These are phyloP conservation scores for Platycnemis pennipes DNA, from an alignment of 2,888 invertebrate genomes.

Conservation along the genomic window DNA sequence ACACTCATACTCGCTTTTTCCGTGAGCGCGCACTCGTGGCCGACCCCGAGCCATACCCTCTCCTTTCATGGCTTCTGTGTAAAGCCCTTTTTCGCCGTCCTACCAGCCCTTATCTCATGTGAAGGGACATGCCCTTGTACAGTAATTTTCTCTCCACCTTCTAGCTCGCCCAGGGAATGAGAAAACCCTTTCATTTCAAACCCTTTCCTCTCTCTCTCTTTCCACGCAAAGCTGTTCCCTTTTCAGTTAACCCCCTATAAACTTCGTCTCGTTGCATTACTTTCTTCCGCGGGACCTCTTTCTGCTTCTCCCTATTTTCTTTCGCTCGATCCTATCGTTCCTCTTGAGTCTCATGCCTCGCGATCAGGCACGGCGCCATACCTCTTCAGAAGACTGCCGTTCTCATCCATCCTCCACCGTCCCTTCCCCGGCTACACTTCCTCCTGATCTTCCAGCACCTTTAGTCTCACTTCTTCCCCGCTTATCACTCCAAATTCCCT, in stretches of 20 bases:
- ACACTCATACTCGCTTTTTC: too few species aligned
- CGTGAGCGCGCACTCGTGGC: neutral
- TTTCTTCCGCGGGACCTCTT: neutral
- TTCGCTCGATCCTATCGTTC: neutral
- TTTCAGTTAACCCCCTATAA: neutral
- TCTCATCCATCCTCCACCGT: neutral
- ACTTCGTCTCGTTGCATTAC: neutral
- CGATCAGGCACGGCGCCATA: too few species aligned
- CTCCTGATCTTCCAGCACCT: neutral
- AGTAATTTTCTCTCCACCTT: neutral
- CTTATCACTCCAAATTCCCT: neutral
- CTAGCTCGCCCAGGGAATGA: neutral
- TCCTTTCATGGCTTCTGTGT: neutral
- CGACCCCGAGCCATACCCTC: neutral
- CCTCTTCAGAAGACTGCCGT: too few species aligned
- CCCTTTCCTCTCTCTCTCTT: neutral
- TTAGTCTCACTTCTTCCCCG: neutral
- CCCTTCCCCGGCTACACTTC: neutral
- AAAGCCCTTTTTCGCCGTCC: neutral
- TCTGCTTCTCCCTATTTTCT: neutral
- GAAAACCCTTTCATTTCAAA: neutral
- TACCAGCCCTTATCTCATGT: neutral
- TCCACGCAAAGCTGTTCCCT: neutral
- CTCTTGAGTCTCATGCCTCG: too few species aligned
- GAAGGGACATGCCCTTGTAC: neutral